Evolutionary conservation across 2,888 invertebrate genomes (phyloP).

Genomic region (Amblyjoppa proteus): DNA sequence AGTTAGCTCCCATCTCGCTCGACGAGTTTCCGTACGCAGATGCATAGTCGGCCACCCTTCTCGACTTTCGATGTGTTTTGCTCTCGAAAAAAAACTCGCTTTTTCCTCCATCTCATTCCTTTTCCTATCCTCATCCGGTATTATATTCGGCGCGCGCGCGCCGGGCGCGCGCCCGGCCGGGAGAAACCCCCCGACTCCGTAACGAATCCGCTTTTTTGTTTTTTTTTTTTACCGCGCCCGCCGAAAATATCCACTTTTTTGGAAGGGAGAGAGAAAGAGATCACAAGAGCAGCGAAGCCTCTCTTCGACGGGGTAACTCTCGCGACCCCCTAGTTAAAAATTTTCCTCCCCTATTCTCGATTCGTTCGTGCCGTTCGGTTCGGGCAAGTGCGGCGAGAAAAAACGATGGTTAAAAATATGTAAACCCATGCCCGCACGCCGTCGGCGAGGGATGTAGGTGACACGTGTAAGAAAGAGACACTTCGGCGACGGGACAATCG

Average conservation of each 20-base stretch:
- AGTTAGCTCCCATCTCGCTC: slow-evolving; percentile 39
- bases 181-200: slow-evolving; percentile 76
- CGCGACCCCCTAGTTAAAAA: slow-evolving; percentile 1
- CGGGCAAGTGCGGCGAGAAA: slow-evolving; percentile 43
- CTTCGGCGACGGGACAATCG: slow-evolving; percentile 48
- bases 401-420: slow-evolving; percentile 80
- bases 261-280: slow-evolving; percentile 54
- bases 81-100: slow-evolving; percentile 66
- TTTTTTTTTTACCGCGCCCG: slow-evolving; percentile 61
- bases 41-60: slow-evolving; percentile 75
- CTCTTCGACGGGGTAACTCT: background rate
- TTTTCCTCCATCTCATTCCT: slow-evolving; percentile 45
- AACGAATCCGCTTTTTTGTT: slow-evolving; percentile 83
- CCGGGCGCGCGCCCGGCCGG: slow-evolving; percentile 64
- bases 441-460: slow-evolving; percentile 50
- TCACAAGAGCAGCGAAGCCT: slow-evolving; percentile 20
- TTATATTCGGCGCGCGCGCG: slow-evolving; percentile 67
- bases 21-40: slow-evolving; percentile 72
- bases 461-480: slow-evolving; percentile 71
- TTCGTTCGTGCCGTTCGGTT: slow-evolving; percentile 21
- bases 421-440: slow-evolving; percentile 63
- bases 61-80: slow-evolving; percentile 73
- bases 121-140: slow-evolving; percentile 66
- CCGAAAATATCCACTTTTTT: slow-evolving; percentile 81
- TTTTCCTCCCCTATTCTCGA: slow-evolving; percentile 8